Percentiles rank a stretch among this genome's conserved stretches.
These are phyloP conservation scores for Alexandromys fortis DNA, from an alignment of 2,113 vertebrate species.

Conservation along the genomic window DNA sequence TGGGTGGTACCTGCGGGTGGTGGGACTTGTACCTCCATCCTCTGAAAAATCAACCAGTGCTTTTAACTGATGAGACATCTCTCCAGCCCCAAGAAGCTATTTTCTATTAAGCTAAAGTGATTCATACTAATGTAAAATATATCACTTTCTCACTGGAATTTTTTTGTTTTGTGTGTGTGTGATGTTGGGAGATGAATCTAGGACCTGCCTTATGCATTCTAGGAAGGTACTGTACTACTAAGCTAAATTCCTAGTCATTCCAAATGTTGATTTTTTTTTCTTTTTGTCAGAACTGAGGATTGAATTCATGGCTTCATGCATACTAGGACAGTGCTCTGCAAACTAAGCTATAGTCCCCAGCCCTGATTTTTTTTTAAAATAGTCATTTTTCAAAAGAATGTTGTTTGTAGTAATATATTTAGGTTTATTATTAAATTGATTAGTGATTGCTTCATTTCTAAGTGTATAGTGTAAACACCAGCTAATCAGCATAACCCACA, in stretches of 20 bases:
- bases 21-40: not conserved
- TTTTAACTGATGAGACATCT: not conserved
- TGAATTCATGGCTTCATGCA: not conserved
- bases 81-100: not conserved
- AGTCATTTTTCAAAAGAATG: not conserved
- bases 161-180: not conserved
- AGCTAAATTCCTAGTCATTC: not conserved
- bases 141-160: not conserved
- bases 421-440: not conserved
- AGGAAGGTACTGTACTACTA: not conserved
- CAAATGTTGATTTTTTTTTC: not conserved
- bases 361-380: not conserved
- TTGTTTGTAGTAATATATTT: not conserved
- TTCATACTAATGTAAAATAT: conserved; percentile 36
- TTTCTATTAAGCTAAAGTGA: conserved; percentile 23
- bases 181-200: not conserved
- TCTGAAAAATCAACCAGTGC: not conserved
- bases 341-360: not conserved
- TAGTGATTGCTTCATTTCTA: not conserved
- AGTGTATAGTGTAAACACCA: not conserved
- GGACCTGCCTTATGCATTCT: not conserved
- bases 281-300: not conserved
- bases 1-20: not conserved
- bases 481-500: not conserved
- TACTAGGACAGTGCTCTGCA: not conserved